These are phyloP conservation scores for Lota lota DNA, from an alignment of 2,113 vertebrate genomes.

Conservation along the genomic window DNA sequence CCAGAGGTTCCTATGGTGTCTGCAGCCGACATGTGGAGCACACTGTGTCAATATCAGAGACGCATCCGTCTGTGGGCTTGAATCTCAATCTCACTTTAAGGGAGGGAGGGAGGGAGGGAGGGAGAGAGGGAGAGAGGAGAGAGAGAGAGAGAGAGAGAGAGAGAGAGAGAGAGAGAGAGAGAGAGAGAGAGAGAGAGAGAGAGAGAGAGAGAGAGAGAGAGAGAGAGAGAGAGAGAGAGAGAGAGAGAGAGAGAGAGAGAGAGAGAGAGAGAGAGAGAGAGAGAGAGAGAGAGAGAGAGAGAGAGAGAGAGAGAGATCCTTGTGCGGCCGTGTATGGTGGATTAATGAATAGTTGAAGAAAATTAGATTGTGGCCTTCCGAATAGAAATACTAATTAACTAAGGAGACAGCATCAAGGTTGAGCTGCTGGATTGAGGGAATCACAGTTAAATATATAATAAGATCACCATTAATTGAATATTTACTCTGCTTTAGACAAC, in stretches of 20 bases:
- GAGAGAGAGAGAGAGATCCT: constrained; percentile 10
- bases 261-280: too few species aligned
- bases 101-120: too few species aligned
- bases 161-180: neutral
- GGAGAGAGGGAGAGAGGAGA: constrained; percentile 8
- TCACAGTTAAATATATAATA: constrained; percentile 65
- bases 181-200: neutral
- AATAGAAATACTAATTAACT: constrained; percentile 69
- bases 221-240: neutral
- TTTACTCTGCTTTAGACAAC: constrained; percentile 70
- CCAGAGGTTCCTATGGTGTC: too few species aligned
- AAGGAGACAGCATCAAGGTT: constrained; percentile 46
- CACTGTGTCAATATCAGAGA: constrained; percentile 34
- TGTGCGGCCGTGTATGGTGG: constrained; percentile 23
- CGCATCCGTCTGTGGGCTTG: constrained; percentile 39
- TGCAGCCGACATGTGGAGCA: constrained; percentile 14
- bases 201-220: neutral
- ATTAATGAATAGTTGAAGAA: constrained; percentile 70
- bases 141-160: constrained; percentile 1
- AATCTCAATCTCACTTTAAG: constrained; percentile 29
- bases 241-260: neutral
- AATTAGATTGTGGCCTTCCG: constrained; percentile 68
- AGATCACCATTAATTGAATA: constrained; percentile 68
- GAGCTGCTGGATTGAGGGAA: constrained; percentile 50
- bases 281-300: too few species aligned